Percentiles rank a stretch among this genome's conserved stretches.
These are phyloP conservation scores for Triops cancriformis DNA, from an alignment of 1,140 invertebrate genomes.

Conservation along the genomic window DNA sequence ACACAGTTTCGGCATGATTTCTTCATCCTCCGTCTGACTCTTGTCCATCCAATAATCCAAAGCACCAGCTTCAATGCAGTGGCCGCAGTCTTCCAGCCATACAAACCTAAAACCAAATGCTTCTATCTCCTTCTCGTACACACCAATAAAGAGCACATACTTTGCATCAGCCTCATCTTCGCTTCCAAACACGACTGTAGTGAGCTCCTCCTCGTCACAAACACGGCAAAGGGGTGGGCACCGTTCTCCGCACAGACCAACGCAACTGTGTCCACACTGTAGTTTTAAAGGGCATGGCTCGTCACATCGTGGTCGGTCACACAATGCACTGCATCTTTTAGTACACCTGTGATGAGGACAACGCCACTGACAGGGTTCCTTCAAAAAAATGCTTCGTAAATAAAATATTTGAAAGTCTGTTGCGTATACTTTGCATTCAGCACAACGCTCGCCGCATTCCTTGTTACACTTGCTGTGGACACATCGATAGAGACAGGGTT, in stretches of 20 bases:
- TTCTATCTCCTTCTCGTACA: constrained; percentile 21
- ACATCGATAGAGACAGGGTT: constrained; percentile 50
- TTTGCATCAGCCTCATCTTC: constrained; percentile 49
- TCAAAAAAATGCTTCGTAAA: not conserved
- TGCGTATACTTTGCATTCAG: constrained; percentile 46
- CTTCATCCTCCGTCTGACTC: constrained; percentile 31
- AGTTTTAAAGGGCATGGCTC: constrained; percentile 43
- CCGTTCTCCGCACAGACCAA: constrained; percentile 60
- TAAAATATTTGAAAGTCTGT: not conserved
- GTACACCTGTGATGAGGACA: constrained; percentile 50
- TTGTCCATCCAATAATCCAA: constrained; percentile 46
- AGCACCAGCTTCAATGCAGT: constrained; percentile 49
- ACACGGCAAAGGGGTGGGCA: constrained; percentile 40
- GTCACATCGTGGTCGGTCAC: constrained; percentile 45
- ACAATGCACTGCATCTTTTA: constrained; percentile 46
- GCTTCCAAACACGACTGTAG: constrained; percentile 48
- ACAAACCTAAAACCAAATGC: constrained; percentile 45
- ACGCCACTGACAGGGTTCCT: constrained; percentile 36
- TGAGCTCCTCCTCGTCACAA: constrained; percentile 45
- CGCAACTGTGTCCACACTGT: constrained; percentile 51
- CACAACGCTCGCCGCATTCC: constrained; percentile 41
- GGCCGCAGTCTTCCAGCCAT: constrained; percentile 53
- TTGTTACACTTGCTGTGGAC: constrained; percentile 38
- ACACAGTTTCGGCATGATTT: constrained; percentile 44
- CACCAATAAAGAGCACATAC: constrained; percentile 36